Evolutionary conservation across 2,888 invertebrate species (phyloP).

Genomic region (Orthonevra nobilis): DNA sequence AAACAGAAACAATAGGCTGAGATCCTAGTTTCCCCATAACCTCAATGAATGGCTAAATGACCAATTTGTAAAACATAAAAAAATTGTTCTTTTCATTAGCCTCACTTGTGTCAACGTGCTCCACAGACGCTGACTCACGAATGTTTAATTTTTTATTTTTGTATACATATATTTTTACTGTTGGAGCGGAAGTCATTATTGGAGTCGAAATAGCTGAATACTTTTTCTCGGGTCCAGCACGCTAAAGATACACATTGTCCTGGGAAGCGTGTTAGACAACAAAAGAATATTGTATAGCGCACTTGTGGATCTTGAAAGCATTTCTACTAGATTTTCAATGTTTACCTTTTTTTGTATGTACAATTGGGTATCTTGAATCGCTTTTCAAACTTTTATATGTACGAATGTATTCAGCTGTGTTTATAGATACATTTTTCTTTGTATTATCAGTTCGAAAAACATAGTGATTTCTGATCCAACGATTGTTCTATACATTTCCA

Average conservation of each 20-base stretch:
- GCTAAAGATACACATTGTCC: constrained; percentile 38
- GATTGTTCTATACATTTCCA: constrained; percentile 10
- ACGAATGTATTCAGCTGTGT: constrained; percentile 11
- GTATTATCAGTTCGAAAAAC: constrained; percentile 3
- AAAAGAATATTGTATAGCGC: constrained; percentile 17
- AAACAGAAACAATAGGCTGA: constrained; percentile 58
- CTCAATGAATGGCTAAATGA: constrained; percentile 52
- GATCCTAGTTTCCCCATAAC: constrained; percentile 48
- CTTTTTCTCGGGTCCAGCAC: constrained; percentile 2
- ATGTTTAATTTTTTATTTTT: no score
- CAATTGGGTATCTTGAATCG: no score
- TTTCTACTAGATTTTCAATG: constrained; percentile 19
- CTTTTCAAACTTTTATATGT: neutral
- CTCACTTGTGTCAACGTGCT: constrained; percentile 65
- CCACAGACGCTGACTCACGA: constrained; percentile 53
- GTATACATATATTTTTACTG: neutral
- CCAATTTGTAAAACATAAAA: constrained; percentile 53
- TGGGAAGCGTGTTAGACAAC: no score
- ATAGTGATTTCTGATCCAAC: constrained; percentile 50
- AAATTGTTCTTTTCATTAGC: constrained; percentile 29
- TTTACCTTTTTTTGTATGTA: neutral
- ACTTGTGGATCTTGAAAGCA: constrained; percentile 11
- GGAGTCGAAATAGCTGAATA: neutral
- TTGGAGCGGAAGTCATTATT: no score
- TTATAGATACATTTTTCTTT: constrained; percentile 8